Conservation (phyloP, 1,140 invertebrate genomes). For the Frieseomelitta varia region DNA sequence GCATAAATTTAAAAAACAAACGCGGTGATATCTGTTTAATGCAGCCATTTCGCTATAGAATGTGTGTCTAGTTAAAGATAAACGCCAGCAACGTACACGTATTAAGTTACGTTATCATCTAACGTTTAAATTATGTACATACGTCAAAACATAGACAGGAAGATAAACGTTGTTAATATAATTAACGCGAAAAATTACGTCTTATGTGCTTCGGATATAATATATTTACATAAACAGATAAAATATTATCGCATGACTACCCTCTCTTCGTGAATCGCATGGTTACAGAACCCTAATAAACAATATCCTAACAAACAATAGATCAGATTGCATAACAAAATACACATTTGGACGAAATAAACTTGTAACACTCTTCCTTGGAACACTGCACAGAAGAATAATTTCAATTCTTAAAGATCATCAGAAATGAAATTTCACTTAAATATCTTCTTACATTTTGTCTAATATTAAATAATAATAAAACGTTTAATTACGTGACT, state of each 20-base stretch:
- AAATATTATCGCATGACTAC: background rate
- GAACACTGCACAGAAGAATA: background rate
- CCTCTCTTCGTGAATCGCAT: no score
- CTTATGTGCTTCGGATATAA: background rate
- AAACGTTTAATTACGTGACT: background rate
- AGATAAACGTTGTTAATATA: background rate
- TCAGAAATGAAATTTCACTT: background rate
- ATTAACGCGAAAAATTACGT: background rate
- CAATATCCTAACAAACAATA: no score
- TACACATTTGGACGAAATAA: no score
- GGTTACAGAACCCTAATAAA: no score
- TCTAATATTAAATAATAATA: background rate
- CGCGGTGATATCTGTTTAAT: background rate
- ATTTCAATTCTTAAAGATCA: background rate
- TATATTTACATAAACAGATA: background rate
- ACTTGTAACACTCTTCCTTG: no score
- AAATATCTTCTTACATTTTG: background rate
- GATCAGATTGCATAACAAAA: no score
- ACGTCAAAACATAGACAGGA: background rate
- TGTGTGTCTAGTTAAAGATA: background rate
- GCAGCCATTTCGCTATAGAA: background rate
- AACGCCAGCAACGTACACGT: background rate
- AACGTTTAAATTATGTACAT: slow-evolving; percentile 1
- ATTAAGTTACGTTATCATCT: slow-evolving; percentile 1
- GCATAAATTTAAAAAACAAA: slow-evolving; percentile 11